phyloP scores from a whole-genome alignment of 2,888 invertebrate species.

The Ornithoptera priamus region DNA sequence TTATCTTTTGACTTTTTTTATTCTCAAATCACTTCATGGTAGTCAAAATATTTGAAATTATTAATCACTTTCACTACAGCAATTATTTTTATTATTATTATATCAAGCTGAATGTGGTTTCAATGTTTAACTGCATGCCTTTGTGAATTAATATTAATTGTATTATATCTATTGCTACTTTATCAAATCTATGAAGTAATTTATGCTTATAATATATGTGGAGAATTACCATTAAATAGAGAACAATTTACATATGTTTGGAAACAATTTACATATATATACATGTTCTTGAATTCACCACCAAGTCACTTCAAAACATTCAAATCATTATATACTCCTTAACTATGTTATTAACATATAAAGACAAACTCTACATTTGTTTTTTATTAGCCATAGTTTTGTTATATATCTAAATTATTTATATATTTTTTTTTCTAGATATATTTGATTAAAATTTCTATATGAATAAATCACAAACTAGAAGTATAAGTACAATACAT shows the following conservation, averaged over 20 bases:
- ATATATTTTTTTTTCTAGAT: too few relatives aligned
- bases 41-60: not conserved
- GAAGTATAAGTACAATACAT: too few relatives aligned
- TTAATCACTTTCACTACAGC: not conserved
- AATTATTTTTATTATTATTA: not conserved
- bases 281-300: not conserved
- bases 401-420: too few relatives aligned
- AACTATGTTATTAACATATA: not conserved
- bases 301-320: not conserved
- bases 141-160: not conserved
- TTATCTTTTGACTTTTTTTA: too few relatives aligned
- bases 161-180: not conserved
- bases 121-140: not conserved
- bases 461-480: too few relatives aligned
- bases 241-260: not conserved
- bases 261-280: not conserved
- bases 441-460: too few relatives aligned
- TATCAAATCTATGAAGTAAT: not conserved
- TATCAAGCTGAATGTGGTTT: not conserved
- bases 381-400: too few relatives aligned
- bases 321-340: not conserved
- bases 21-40: not conserved
- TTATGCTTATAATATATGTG: not conserved
- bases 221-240: not conserved
- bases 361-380: not conserved